phyloP scores from a whole-genome alignment of 2,797 vertebrate genomes.

The Cephalopachus bancanus region DNA sequence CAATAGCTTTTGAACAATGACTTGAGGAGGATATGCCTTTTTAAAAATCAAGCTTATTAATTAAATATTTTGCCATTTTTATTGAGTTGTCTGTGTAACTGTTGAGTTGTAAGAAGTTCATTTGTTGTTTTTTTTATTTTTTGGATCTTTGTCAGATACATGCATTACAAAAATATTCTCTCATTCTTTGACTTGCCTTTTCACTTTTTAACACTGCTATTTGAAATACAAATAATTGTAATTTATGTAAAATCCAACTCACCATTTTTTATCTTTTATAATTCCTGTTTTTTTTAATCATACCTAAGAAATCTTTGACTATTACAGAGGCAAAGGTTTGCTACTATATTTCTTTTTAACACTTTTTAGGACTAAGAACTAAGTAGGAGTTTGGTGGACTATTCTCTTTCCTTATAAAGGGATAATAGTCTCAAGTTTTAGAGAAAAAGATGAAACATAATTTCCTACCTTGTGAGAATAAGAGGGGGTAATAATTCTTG shows the following conservation, averaged over 20 bases:
- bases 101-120: background rate
- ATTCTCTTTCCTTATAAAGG: conserved; percentile 12
- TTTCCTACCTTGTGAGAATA: conserved; percentile 57
- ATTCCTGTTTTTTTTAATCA: background rate
- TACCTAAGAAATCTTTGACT: conserved; percentile 8
- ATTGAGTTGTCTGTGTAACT: background rate
- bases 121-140: background rate
- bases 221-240: conserved; percentile 39
- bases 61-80: background rate
- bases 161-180: background rate
- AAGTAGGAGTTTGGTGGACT: background rate
- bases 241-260: background rate
- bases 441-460: conserved; percentile 13
- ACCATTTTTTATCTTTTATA: background rate
- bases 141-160: background rate
- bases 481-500: background rate
- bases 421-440: background rate
- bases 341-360: background rate
- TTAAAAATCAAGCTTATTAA: background rate
- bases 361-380: conserved; percentile 39
- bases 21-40: background rate
- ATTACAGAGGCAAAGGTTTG: background rate
- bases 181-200: background rate
- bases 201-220: background rate
- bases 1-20: background rate